Evolutionary conservation across 2,797 vertebrate genomes (phyloP).

Genomic region (Scolopax rusticola): DNA sequence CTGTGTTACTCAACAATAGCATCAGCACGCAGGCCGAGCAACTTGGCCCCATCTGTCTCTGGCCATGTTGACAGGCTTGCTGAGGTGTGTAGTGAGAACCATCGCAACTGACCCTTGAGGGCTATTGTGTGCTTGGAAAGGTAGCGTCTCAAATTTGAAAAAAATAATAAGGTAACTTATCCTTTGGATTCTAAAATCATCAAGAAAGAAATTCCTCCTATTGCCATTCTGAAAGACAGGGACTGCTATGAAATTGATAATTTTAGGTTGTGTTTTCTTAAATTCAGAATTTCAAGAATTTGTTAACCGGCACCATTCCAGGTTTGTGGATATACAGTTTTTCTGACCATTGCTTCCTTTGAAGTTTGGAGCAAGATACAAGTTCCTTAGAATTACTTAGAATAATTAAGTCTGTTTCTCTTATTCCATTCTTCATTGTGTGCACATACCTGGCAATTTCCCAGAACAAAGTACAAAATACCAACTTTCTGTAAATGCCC

Average conservation of each 20-base stretch:
- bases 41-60: background rate
- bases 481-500: slow-evolving; percentile 35
- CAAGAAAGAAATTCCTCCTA: background rate
- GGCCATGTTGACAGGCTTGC: background rate
- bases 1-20: background rate
- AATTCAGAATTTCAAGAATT: background rate
- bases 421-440: background rate
- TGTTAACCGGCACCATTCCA: background rate
- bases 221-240: background rate
- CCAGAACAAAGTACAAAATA: slow-evolving; percentile 30
- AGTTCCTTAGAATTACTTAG: background rate
- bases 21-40: background rate
- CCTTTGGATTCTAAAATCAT: background rate
- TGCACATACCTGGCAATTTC: slow-evolving; percentile 16
- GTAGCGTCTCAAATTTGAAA: background rate
- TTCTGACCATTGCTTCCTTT: background rate
- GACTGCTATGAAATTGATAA: background rate
- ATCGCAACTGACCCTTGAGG: background rate
- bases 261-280: background rate
- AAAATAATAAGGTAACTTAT: background rate
- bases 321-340: background rate
- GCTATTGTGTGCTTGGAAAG: background rate
- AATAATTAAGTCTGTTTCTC: background rate
- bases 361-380: background rate
- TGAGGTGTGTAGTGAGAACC: background rate